phyloP scores from a whole-genome alignment of 1,140 invertebrate species.

The Andricus grossulariae region DNA sequence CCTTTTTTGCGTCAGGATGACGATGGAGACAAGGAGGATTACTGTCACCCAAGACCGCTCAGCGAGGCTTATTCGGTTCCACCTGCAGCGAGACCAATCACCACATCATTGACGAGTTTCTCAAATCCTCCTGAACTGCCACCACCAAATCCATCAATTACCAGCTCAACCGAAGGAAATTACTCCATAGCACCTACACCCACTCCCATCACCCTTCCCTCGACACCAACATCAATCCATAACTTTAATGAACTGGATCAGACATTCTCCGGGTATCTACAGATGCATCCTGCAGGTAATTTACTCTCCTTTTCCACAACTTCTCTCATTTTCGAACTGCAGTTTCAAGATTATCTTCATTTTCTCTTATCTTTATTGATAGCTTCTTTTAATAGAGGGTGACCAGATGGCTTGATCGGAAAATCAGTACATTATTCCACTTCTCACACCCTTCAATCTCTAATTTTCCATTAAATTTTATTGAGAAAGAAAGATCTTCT shows the following conservation, averaged over 20 bases:
- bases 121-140: conserved; percentile 52
- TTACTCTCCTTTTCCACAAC: background rate
- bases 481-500: too few species aligned
- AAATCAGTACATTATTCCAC: too few species aligned
- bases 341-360: conserved; percentile 5
- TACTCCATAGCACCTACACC: conserved; percentile 72
- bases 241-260: conserved; percentile 60
- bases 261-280: conserved; percentile 74
- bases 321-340: too few species aligned
- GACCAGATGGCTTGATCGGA: too few species aligned
- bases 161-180: conserved; percentile 69
- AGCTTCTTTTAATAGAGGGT: too few species aligned
- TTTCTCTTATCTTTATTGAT: background rate
- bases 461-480: too few species aligned
- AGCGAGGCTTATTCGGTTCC: conserved; percentile 76
- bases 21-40: conserved; percentile 69
- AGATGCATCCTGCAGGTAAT: conserved; percentile 76
- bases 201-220: conserved; percentile 53
- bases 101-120: conserved; percentile 49
- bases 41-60: conserved; percentile 76
- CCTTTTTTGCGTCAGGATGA: conserved; percentile 32
- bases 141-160: conserved; percentile 50
- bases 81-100: conserved; percentile 74
- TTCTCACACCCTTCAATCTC: too few species aligned
- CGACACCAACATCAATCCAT: conserved; percentile 50